Evolutionary conservation across 2,113 vertebrate genomes (phyloP).

Genomic region (Oryzias woworae): DNA sequence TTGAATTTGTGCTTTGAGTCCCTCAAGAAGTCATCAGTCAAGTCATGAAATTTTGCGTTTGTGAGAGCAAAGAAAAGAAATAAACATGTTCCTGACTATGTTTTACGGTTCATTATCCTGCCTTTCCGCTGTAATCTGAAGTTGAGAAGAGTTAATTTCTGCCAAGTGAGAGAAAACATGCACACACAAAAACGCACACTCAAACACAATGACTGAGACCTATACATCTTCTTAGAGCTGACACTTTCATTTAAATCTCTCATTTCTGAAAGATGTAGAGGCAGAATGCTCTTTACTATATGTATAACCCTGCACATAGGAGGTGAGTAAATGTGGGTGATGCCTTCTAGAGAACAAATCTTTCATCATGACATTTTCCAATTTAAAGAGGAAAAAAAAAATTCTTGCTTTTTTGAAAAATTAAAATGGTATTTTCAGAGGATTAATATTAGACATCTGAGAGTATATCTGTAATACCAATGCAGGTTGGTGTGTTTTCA

Average conservation of each 20-base stretch:
- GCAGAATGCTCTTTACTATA: conserved; percentile 40
- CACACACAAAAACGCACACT: neutral
- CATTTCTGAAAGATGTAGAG: conserved; percentile 62
- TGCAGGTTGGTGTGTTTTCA: conserved; percentile 51
- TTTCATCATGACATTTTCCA: conserved; percentile 70
- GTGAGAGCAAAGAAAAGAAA: conserved; percentile 26
- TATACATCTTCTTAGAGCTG: conserved; percentile 74
- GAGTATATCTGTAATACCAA: conserved; percentile 57
- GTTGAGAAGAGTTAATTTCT: conserved; percentile 71
- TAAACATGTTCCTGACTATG: conserved; percentile 63
- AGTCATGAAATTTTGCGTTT: conserved; percentile 58
- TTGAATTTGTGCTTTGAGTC: conserved; percentile 66
- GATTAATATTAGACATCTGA: conserved; percentile 57
- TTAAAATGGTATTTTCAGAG: conserved; percentile 51
- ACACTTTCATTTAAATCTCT: conserved; percentile 78
- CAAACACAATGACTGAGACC: conserved; percentile 76
- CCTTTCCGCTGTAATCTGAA: conserved; percentile 59
- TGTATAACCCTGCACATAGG: conserved; percentile 21
- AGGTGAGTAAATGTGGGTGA: conserved; percentile 24
- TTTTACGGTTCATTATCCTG: conserved; percentile 76
- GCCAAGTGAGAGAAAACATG: conserved; percentile 43
- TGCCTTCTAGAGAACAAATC: conserved; percentile 48
- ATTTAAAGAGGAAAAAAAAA: conserved; percentile 41
- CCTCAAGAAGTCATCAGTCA: conserved; percentile 64
- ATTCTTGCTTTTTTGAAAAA: conserved; percentile 61